Percentiles rank a stretch among this genome's conserved stretches.
These are phyloP conservation scores for Scartelaos histophorus DNA, from an alignment of 2,113 vertebrate genomes.

Conservation along the genomic window DNA sequence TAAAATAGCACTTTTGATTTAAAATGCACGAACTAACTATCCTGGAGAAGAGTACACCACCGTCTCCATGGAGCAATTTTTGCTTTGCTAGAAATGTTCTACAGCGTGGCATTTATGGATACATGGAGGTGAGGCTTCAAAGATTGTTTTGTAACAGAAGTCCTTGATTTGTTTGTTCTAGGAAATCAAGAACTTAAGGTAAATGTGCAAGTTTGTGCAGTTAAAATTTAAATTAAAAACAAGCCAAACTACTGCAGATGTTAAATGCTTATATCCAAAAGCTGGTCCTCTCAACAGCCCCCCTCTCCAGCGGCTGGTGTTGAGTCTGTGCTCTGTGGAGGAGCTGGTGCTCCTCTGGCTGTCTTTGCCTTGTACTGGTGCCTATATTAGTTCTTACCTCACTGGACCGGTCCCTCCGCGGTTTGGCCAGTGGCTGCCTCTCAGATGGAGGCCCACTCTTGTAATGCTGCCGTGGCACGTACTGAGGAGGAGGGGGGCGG, in stretches of 20 bases:
- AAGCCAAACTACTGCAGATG: no score
- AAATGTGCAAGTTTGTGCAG: no score
- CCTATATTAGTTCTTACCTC: neutral
- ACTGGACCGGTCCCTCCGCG: constrained; percentile 20
- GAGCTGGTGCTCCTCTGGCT: constrained; percentile 53
- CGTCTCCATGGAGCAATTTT: no score
- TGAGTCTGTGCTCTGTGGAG: constrained; percentile 28
- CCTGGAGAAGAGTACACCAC: no score
- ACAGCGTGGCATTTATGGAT: no score
- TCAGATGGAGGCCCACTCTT: constrained; percentile 40
- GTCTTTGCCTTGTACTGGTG: constrained; percentile 19
- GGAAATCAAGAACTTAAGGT: no score
- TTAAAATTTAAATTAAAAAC: no score
- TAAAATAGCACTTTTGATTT: neutral
- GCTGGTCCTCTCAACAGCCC: constrained; percentile 64
- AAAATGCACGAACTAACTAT: no score
- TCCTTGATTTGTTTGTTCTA: no score
- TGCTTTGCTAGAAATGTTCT: no score
- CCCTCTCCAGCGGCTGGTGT: constrained; percentile 50
- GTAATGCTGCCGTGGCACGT: constrained; percentile 11
- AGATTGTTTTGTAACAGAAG: no score
- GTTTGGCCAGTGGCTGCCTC: constrained; percentile 39
- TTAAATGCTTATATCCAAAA: constrained; percentile 69
- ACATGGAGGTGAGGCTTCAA: no score
- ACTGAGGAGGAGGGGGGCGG: constrained; percentile 6